Evolutionary conservation across 2,113 vertebrate species (phyloP), one percentile per base, ranked within the genome.

Genomic region (Tenebrosternarchus preto): DNA sequence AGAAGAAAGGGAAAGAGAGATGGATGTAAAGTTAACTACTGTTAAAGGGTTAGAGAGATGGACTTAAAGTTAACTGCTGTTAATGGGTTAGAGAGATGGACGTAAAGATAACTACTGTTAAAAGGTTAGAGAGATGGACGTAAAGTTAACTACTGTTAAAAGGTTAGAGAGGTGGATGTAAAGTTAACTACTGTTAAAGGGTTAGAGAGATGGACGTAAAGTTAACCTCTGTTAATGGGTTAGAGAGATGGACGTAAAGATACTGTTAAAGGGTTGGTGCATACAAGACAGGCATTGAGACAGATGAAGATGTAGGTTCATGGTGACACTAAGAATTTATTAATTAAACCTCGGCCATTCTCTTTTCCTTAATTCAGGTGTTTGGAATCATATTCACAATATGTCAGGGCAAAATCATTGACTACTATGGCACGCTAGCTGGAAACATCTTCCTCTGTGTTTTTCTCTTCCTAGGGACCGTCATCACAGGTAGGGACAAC

Each of bases 361-460:
- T 59, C 6, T 77, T 39, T n/a, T 60, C 88, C 33, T 86, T 46
- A 5, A 85, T 71, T 50, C 90, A 99, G 98, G 90, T 98, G 69
- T 99, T 98, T 85, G 98, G 97, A 80, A 96, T 99, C 85, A 94
- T 95, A 83, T 97, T 99, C 88, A 99, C 96, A 82, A 93, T 97
- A n/a, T 39, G 88, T 74, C 94, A 99, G 87, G 96, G 96, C 8
- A 93, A 94, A 86, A 94, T 99, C 59, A 94, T 99, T 0, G 93
- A 97, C 64, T 20, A 0, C 59, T 97, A 94, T 84, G 94, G 91
- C 67, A 95, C 95, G 0, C 86, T 84, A 50, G 88, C 88, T 0
- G 97, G 95, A 71, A 99, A 99, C 86, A 89, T 98, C 78, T 94
- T 99, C 83, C 93, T 99, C 74, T 95, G 94, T 78, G 80, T 92